Percentiles rank a stretch among this genome's conserved stretches.
Evolutionary conservation across 2,797 vertebrate species (phyloP).

Genomic region (Enteromius anoplus): DNA sequence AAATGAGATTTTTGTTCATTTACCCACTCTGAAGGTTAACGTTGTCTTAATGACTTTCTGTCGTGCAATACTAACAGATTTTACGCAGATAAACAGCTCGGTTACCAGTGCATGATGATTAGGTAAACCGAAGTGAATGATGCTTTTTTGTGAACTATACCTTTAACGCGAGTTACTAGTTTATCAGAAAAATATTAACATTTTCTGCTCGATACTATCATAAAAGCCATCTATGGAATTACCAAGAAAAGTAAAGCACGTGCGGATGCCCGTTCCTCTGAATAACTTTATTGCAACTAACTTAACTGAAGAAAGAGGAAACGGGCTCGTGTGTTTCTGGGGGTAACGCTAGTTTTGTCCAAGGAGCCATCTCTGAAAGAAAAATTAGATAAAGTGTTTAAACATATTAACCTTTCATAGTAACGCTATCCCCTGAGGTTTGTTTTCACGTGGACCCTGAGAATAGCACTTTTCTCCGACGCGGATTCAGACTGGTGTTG

Average conservation of each 20-base stretch:
- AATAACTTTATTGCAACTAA: slow-evolving; percentile 28
- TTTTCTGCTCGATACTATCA: background rate
- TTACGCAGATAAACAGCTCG: background rate
- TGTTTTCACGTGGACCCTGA: slow-evolving; percentile 52
- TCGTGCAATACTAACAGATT: background rate
- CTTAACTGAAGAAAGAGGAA: background rate
- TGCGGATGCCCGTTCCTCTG: background rate
- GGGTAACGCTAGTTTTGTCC: background rate
- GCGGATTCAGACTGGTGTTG: slow-evolving; percentile 29
- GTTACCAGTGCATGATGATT: background rate
- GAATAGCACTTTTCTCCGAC: slow-evolving; percentile 26
- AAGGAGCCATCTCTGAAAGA: background rate
- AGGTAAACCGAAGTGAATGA: background rate
- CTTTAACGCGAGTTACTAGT: background rate
- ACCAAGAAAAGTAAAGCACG: background rate
- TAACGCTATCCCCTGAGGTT: slow-evolving; percentile 56
- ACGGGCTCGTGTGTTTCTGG: background rate
- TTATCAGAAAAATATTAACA: background rate
- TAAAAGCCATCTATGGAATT: background rate
- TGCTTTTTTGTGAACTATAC: background rate
- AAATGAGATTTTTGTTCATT: background rate
- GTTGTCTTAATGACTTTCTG: no score
- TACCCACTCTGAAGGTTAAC: background rate
- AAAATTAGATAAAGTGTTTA: background rate
- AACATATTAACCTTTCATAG: slow-evolving; percentile 20